phyloP scores from a whole-genome alignment of 2,797 vertebrate genomes.

The Salarias fasciatus region DNA sequence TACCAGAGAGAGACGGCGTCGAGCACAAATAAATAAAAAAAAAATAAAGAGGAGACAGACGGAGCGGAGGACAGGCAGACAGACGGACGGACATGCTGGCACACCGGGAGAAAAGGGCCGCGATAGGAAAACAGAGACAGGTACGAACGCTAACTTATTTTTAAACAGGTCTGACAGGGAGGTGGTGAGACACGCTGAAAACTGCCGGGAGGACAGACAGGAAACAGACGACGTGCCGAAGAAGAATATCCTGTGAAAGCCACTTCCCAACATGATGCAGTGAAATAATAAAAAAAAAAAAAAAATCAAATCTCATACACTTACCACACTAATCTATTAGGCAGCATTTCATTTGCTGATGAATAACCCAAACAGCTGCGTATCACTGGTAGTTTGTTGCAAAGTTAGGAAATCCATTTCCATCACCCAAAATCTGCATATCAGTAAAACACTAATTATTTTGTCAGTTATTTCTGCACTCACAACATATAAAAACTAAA shows the following conservation, averaged over 20 bases:
- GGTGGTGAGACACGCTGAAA: background rate
- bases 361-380: too few species aligned
- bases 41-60: conserved; percentile 44
- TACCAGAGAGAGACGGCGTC: conserved; percentile 52
- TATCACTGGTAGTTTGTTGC: background rate
- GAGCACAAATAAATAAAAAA: conserved; percentile 40
- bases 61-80: conserved; percentile 32
- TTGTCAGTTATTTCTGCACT: too few species aligned
- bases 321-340: too few species aligned
- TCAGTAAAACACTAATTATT: too few species aligned
- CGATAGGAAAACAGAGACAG: conserved; percentile 47
- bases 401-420: background rate
- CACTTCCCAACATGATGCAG: background rate
- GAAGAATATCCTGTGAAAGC: background rate
- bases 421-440: too few species aligned
- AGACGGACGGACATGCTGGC: conserved; percentile 9
- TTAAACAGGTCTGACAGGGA: conserved; percentile 5
- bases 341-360: background rate
- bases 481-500: too few species aligned
- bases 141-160: conserved; percentile 5
- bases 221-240: conserved; percentile 3
- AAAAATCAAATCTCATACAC: background rate
- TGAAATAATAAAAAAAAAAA: too few species aligned
- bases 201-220: background rate
- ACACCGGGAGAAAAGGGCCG: conserved; percentile 24